Evolutionary conservation across 2,113 vertebrate genomes (phyloP).

Genomic region (Pelecanus crispus): DNA sequence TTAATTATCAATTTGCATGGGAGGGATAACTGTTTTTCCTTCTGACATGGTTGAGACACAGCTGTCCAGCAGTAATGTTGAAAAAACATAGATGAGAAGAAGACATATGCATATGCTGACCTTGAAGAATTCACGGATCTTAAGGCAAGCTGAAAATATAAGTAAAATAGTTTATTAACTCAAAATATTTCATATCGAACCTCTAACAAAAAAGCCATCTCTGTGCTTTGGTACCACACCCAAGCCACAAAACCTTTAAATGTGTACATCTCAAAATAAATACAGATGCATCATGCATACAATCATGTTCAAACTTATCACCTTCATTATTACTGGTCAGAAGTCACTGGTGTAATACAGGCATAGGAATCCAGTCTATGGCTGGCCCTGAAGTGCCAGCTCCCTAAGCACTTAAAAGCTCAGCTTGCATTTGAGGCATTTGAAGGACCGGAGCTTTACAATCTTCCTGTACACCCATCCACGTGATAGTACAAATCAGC

Average conservation of each 20-base stretch:
- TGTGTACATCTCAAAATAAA: background rate
- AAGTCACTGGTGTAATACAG: background rate
- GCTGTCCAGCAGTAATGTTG: conserved; percentile 76
- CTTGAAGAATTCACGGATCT: conserved; percentile 85
- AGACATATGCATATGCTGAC: conserved; percentile 85
- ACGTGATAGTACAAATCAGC: background rate
- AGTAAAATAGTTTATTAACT: background rate
- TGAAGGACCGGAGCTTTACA: background rate
- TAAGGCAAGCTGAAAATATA: conserved; percentile 80
- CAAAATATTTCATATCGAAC: background rate
- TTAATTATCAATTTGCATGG: conserved; percentile 86
- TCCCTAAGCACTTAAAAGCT: background rate
- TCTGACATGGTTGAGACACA: background rate
- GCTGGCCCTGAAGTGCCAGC: background rate
- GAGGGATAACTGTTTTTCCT: conserved; percentile 7
- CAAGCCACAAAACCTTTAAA: background rate
- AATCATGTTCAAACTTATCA: background rate
- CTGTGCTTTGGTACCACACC: background rate
- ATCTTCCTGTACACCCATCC: background rate
- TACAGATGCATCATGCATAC: background rate
- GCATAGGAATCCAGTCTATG: background rate
- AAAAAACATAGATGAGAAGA: conserved; percentile 89
- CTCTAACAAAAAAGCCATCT: background rate
- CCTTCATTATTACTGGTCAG: background rate
- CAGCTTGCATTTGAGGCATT: background rate